Conservation (phyloP, 2,113 vertebrate species). For the Bos javanicus region DNA sequence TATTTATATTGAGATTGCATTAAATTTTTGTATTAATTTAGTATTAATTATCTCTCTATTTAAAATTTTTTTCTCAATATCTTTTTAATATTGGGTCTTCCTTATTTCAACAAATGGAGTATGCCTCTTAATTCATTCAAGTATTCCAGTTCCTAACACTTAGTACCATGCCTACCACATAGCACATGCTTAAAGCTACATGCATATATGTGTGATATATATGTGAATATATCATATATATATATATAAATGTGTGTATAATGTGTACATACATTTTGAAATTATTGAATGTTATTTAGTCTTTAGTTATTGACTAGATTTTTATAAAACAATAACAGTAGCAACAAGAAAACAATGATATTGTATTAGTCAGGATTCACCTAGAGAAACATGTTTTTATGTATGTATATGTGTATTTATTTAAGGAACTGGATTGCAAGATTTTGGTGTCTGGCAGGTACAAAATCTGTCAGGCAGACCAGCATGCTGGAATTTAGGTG, state of each 20-base stretch:
- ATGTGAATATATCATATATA: neutral
- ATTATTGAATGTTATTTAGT: neutral
- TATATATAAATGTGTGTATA: neutral
- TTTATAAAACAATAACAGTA: neutral
- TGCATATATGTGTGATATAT: neutral
- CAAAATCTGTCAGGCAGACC: neutral
- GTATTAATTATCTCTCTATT: neutral
- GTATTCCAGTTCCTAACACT: neutral
- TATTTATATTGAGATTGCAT: neutral
- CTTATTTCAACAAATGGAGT: neutral
- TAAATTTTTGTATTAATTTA: neutral
- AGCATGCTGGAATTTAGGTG: neutral
- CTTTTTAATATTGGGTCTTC: neutral
- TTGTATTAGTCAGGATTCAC: neutral
- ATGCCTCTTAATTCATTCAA: neutral
- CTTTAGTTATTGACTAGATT: neutral
- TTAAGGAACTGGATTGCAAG: neutral
- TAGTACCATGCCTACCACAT: neutral
- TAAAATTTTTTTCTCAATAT: neutral
- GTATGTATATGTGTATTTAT: neutral
- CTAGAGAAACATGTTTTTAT: neutral
- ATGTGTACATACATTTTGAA: neutral
- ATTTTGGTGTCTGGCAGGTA: neutral
- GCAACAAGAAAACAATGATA: neutral
- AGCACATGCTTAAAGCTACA: neutral